A percentile compares a stretch with the other conserved stretches of the same genome.
phyloP scores from a whole-genome alignment of 2,888 invertebrate species.

The Drosophila maculinotata region DNA sequence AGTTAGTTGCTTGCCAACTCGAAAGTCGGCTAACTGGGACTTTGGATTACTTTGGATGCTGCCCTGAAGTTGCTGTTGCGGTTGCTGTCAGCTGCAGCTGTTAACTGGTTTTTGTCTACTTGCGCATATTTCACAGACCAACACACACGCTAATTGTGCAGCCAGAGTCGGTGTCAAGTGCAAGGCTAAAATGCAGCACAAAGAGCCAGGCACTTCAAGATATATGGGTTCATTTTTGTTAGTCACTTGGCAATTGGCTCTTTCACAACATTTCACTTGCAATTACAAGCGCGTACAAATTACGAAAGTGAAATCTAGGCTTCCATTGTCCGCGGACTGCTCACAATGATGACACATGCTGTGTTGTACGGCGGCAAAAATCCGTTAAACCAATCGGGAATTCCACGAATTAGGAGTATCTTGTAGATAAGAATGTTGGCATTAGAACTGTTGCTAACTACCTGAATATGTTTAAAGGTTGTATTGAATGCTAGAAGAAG shows the following conservation, averaged over 20 bases:
- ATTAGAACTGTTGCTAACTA: background rate
- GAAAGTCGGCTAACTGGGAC: constrained; percentile 63
- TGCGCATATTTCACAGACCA: constrained; percentile 52
- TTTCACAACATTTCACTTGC: constrained; percentile 38
- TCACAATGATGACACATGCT: constrained; percentile 40
- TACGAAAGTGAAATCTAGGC: constrained; percentile 48
- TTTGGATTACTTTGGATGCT: constrained; percentile 35
- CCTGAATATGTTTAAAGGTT: background rate
- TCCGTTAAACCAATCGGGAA: background rate
- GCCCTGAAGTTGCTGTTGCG: constrained; percentile 16
- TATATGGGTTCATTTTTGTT: constrained; percentile 20
- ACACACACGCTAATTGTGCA: constrained; percentile 49
- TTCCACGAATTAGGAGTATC: background rate
- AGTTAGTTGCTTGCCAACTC: constrained; percentile 19
- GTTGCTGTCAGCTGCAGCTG: background rate
- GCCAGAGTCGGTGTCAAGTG: constrained; percentile 60
- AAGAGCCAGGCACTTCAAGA: background rate
- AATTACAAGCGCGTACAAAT: background rate
- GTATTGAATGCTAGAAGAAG: background rate
- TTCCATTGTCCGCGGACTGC: constrained; percentile 22
- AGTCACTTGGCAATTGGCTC: constrained; percentile 42
- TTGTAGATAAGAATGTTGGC: background rate
- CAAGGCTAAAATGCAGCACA: constrained; percentile 55
- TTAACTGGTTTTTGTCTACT: constrained; percentile 52
- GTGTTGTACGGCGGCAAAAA: constrained; percentile 11